Evolutionary conservation across 2,888 invertebrate species (phyloP).

Genomic region (Electrophaes corylata): DNA sequence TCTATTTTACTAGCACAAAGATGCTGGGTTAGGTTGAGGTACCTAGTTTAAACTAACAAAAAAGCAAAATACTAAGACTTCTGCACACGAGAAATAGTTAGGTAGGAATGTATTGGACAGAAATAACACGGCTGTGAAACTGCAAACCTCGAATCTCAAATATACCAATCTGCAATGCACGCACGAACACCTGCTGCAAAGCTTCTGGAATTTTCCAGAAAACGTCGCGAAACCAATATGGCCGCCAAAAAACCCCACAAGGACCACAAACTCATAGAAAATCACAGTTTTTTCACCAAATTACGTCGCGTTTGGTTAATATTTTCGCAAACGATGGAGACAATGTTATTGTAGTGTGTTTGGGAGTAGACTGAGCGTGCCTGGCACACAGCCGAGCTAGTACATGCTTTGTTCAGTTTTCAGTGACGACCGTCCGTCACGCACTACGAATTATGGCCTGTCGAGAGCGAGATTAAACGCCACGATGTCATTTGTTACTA

Average conservation of each 20-base stretch:
- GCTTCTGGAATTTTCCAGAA: slow-evolving; percentile 52
- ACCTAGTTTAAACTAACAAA: too few species aligned
- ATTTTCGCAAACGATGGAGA: slow-evolving; percentile 39
- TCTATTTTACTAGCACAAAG: too few species aligned
- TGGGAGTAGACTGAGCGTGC: slow-evolving; percentile 64
- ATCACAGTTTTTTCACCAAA: slow-evolving; percentile 40
- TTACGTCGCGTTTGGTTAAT: slow-evolving; percentile 38
- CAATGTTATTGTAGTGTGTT: slow-evolving; percentile 69
- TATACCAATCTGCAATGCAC: slow-evolving; percentile 32
- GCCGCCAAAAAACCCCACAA: slow-evolving; percentile 34
- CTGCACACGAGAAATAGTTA: neutral
- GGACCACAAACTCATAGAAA: slow-evolving; percentile 23
- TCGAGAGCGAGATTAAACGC: slow-evolving; percentile 34
- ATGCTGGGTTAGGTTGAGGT: too few species aligned
- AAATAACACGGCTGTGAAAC: slow-evolving; percentile 29
- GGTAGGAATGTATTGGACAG: neutral
- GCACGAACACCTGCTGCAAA: slow-evolving; percentile 41
- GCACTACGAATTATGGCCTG: slow-evolving; percentile 48
- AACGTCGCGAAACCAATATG: slow-evolving; percentile 34
- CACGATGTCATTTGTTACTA: slow-evolving; percentile 39
- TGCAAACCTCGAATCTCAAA: slow-evolving; percentile 38
- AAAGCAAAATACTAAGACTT: neutral
- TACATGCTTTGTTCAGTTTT: slow-evolving; percentile 65
- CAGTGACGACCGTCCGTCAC: slow-evolving; percentile 61
- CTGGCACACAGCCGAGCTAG: slow-evolving; percentile 63